These are phyloP conservation scores for Ornithoptera alexandrae DNA, from an alignment of 2,888 invertebrate genomes.

Conservation along the genomic window DNA sequence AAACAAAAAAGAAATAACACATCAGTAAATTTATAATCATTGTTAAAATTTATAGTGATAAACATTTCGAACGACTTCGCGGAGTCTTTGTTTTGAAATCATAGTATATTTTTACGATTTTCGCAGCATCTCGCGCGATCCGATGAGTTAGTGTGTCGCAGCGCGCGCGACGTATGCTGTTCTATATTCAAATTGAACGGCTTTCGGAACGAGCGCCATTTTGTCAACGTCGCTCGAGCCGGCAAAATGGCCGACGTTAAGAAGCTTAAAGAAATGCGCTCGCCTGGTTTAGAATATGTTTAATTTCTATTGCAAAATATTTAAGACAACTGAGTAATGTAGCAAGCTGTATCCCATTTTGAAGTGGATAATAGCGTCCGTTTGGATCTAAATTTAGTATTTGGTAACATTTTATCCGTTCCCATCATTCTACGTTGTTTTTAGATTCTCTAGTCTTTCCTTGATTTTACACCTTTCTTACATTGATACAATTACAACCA, in stretches of 20 bases:
- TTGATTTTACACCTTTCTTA: too few species aligned
- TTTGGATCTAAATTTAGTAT: too few species aligned
- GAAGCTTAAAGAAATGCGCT: constrained; percentile 40
- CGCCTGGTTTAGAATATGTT: constrained; percentile 36
- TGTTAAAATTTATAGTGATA: not conserved
- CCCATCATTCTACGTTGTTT: too few species aligned
- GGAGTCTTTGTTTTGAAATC: constrained; percentile 49
- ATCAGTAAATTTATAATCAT: too few species aligned
- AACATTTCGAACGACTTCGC: constrained; percentile 36
- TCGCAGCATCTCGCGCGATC: constrained; percentile 74
- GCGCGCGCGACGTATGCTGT: constrained; percentile 77
- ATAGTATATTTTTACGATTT: constrained; percentile 76
- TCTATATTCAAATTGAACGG: constrained; percentile 78
- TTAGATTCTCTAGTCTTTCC: too few species aligned
- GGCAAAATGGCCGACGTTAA: constrained; percentile 66
- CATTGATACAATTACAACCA: too few species aligned
- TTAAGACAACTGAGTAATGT: not conserved
- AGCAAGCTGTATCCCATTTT: not conserved
- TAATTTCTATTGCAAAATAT: not conserved
- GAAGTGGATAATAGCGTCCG: too few species aligned
- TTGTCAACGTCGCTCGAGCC: constrained; percentile 66
- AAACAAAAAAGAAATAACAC: too few species aligned
- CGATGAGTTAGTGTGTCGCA: constrained; percentile 75
- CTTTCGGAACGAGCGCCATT: constrained; percentile 64
- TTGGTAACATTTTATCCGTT: too few species aligned